phyloP scores from a whole-genome alignment of 2,888 invertebrate species.

The Crepidodera aurea region DNA sequence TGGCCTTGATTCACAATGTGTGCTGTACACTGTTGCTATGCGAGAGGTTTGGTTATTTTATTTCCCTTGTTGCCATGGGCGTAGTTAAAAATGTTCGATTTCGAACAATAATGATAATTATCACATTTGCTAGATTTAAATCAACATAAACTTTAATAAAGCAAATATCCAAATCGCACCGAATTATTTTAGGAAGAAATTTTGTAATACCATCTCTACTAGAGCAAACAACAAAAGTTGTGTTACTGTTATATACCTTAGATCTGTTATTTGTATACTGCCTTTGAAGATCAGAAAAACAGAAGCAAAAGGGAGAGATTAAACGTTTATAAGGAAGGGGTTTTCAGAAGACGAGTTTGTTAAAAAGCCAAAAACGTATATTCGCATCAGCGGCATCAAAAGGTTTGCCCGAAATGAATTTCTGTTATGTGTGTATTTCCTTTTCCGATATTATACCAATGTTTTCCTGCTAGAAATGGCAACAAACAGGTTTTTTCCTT shows the following conservation, averaged over 20 bases:
- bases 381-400: constrained; percentile 51
- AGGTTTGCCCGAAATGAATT: constrained; percentile 50
- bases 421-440: constrained; percentile 47
- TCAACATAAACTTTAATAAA: too few species aligned
- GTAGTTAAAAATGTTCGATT: too few species aligned
- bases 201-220: neutral
- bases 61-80: too few species aligned
- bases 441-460: constrained; percentile 38
- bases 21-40: too few species aligned
- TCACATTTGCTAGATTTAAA: too few species aligned
- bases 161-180: too few species aligned
- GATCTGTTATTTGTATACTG: constrained; percentile 32
- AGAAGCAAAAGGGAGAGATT: constrained; percentile 39
- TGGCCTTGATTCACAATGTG: too few species aligned
- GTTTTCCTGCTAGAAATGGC: constrained; percentile 29
- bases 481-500: constrained; percentile 18
- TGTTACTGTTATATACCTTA: constrained; percentile 21
- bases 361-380: constrained; percentile 51
- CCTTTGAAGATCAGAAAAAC: constrained; percentile 37
- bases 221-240: constrained; percentile 16
- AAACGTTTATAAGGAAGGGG: constrained; percentile 41
- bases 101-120: too few species aligned
- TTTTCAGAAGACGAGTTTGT: constrained; percentile 45
- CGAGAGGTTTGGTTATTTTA: too few species aligned
- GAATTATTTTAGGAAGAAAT: neutral